Evolutionary conservation across 1,140 invertebrate genomes (phyloP), one percentile per base, ranked within the genome.

Genomic region (Zophobas morio): DNA sequence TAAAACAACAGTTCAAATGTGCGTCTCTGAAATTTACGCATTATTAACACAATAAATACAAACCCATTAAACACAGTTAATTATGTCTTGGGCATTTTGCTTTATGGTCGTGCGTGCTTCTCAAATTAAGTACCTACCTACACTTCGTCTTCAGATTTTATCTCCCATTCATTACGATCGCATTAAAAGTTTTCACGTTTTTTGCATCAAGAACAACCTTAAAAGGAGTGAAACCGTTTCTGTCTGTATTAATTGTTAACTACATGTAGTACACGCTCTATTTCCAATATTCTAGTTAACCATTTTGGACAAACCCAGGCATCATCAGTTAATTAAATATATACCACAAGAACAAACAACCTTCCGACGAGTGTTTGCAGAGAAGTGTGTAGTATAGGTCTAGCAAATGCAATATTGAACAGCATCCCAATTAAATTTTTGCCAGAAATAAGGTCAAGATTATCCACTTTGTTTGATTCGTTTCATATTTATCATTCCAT

Each of bases 401-500:
- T 66, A 66, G 60, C 60, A 66, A 66, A 66, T 42, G 60, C 42
- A 66, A 6, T 66, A 66, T 36, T 66, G 60, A 66, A 66, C 60
- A 66, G 60, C 60, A 66, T 66, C 60, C 60, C 60, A 66, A 66
- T 66, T 66, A 66, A 66, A 66, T 66, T 66, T 66, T 66, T 66
- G 60, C 60, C 60, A 40, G 49, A 73, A 73, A 73, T 73, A 73
- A 51, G 71, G 71, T 73, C 71, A 73, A 73, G 71, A 73, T 73
- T 73, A 73, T 73, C 71, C 71, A 73, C 71, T 73, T 54, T 56
- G 54, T 73, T 42, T 56, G 71, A 73, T 73, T 56, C 54, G 71
- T 56, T 73, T 73, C 71, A 73, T 73, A 73, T 73, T 73, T 73
- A 73, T 73, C 49, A 73, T 73, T 73, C 54, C 71, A 56, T 54